These are phyloP conservation scores for Nycticryphes semicollaris DNA, from an alignment of 2,113 vertebrate species.

Conservation along the genomic window DNA sequence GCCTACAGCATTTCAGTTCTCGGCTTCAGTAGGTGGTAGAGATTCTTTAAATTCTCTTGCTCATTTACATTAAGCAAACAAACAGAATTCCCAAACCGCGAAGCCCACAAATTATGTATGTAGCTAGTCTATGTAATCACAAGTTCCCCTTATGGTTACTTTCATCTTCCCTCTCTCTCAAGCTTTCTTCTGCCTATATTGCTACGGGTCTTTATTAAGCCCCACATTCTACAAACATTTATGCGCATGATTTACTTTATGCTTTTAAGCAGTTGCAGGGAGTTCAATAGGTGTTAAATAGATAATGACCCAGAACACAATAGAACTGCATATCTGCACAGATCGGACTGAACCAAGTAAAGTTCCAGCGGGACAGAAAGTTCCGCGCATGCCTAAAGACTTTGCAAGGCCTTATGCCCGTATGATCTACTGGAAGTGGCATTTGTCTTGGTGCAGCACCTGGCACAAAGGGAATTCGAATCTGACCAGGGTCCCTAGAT, in stretches of 20 bases:
- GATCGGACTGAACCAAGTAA: not conserved
- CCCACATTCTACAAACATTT: constrained; percentile 12
- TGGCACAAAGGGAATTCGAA: not conserved
- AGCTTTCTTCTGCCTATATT: not conserved
- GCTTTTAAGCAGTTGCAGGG: constrained; percentile 9
- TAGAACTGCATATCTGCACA: not conserved
- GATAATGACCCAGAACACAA: constrained; percentile 12
- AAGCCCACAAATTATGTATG: not conserved
- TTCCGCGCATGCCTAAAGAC: not conserved
- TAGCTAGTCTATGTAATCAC: constrained; percentile 4
- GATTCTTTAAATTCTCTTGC: constrained; percentile 37
- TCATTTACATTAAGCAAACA: constrained; percentile 53
- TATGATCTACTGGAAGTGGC: not conserved
- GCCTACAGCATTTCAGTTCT: not conserved
- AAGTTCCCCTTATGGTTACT: not conserved
- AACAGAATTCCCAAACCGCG: not conserved
- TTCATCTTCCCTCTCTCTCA: constrained; percentile 8
- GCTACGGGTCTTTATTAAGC: not conserved
- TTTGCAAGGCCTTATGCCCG: not conserved
- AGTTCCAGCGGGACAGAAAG: not conserved
- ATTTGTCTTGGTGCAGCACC: not conserved
- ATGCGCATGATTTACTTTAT: not conserved
- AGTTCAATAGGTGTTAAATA: constrained; percentile 10
- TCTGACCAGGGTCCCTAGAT: not conserved
- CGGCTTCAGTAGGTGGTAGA: not conserved